These are phyloP conservation scores for Caretta caretta DNA, from an alignment of 2,113 vertebrate species.

Conservation along the genomic window DNA sequence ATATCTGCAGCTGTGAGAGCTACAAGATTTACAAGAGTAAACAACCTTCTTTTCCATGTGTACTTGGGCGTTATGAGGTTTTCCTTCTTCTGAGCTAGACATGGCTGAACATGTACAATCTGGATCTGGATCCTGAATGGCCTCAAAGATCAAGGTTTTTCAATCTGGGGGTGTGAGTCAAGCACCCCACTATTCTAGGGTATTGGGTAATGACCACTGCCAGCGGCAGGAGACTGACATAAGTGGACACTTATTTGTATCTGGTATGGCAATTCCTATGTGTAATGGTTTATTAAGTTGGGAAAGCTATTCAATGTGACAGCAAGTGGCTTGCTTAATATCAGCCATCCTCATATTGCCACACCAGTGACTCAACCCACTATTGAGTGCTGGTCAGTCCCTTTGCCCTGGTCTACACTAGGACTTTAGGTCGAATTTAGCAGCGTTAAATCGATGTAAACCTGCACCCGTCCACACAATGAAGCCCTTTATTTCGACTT, in stretches of 20 bases:
- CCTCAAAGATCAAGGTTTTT: background rate
- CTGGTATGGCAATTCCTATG: background rate
- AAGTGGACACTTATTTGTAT: background rate
- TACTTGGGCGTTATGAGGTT: background rate
- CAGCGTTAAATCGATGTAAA: too few species aligned
- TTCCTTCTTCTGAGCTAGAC: background rate
- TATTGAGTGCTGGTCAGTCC: background rate
- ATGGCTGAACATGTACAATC: background rate
- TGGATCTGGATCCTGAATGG: background rate
- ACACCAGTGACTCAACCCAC: background rate
- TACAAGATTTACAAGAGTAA: slow-evolving; percentile 11
- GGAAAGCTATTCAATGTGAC: background rate
- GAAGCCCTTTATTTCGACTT: too few species aligned
- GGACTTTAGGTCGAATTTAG: too few species aligned
- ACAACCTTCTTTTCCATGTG: background rate
- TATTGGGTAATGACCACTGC: fast-evolving
- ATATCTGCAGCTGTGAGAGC: background rate
- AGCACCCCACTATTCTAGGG: background rate
- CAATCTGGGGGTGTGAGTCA: background rate
- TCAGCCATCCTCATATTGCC: background rate
- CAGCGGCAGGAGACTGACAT: background rate
- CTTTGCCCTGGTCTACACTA: too few species aligned
- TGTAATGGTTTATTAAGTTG: background rate
- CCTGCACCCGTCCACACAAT: too few species aligned
- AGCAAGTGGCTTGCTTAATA: slow-evolving; percentile 1